Conservation (phyloP, 2,797 vertebrate species). For the Myotis vivesi region DNA sequence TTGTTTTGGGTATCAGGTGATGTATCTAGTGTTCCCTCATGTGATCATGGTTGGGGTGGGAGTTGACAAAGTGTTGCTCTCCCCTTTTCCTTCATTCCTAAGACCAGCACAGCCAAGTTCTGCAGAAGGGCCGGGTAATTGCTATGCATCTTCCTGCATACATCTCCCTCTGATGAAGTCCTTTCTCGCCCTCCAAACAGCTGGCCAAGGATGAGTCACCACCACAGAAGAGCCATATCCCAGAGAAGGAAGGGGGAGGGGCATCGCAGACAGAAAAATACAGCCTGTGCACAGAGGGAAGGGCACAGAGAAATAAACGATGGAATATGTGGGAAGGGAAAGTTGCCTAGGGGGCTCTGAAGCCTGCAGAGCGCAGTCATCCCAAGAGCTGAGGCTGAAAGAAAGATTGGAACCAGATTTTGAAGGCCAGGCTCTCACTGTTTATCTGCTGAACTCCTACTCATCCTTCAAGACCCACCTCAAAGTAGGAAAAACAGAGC, state of each 20-base stretch:
- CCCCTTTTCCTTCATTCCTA: not conserved
- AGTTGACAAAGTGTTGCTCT: not conserved
- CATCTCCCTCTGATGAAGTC: not conserved
- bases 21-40: not conserved
- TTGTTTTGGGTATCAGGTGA: not conserved
- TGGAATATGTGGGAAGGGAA: not conserved
- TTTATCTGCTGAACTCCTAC: not conserved
- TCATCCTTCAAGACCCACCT: not conserved
- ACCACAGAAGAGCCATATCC: not conserved
- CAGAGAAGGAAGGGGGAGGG: not conserved
- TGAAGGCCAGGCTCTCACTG: not conserved
- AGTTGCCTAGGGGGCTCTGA: not conserved
- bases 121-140: not conserved
- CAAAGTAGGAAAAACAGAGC: not conserved
- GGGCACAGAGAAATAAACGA: not conserved
- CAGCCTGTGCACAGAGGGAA: not conserved
- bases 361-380: accelerated
- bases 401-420: not conserved
- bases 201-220: constrained; percentile 68
- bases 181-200: constrained; percentile 57
- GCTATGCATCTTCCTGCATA: not conserved
- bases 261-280: not conserved
- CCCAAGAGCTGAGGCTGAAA: not conserved
- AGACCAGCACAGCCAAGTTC: not conserved
- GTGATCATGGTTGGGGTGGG: not conserved